Base-by-base conservation (phyloP, 2,888 invertebrate genomes). In the Beris chalybata region DNA sequence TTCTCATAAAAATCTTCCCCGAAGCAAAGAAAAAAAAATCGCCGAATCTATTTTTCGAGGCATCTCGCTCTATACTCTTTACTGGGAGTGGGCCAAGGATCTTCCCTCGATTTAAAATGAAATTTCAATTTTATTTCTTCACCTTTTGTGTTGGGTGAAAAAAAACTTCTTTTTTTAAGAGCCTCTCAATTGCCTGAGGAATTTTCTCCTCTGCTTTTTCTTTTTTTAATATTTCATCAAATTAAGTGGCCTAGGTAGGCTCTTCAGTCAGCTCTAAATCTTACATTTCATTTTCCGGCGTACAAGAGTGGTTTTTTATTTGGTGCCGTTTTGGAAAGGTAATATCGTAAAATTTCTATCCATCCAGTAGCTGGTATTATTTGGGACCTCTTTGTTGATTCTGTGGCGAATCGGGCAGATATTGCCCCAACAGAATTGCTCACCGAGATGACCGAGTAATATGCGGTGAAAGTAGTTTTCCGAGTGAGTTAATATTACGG, bases 1-100 rank as follows among this genome's bases (percentile, higher is more conserved):
- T 72, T 72, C 70, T 71, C 70, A 65, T 57, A 58, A 65, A 65
- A 65, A 61, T 52, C 38, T 47, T 32, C 30, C 32, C 47, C 43
- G 61, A 52, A 52, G 45, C 50, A 50, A 38, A 38, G 32, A 32
- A 38, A 38, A 38, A 38, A 38, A 38, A 38, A 38, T 9, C 5
- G 38, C 38, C 5, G 38, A 53, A 53, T n/a, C 30, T 11, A 48
- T 32, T 12, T 22, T n/a, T 58, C 22, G 9, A 12, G 5, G 15
- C 47, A 50, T 12, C 22, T 61, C 38, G 32, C 45, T 22, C 52
- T 22, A 50, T 50, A 59, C 15, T 29, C 29, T 52, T 50, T 38
- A 38, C 48, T 31, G 22, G 44, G 22, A 5, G n/a, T n/a, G 32
- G n/a, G n/a, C 48, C 32, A 48, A 38, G 38, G 59, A 47, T 48